These are phyloP conservation scores for Cettia cetti DNA, from an alignment of 2,113 vertebrate genomes.

Conservation along the genomic window DNA sequence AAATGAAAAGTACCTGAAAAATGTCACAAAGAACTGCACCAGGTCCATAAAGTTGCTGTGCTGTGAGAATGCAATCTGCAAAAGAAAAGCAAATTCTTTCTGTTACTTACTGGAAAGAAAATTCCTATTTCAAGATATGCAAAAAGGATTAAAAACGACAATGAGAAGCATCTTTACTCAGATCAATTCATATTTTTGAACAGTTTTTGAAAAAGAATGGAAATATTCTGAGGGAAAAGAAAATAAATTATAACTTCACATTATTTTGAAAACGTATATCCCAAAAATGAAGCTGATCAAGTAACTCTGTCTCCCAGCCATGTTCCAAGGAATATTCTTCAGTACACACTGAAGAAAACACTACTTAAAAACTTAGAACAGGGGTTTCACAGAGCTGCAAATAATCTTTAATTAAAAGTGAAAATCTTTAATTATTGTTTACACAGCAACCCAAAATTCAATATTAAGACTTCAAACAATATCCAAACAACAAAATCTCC, in stretches of 20 bases:
- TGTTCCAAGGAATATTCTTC: neutral
- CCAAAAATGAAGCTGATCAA: neutral
- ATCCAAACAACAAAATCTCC: neutral
- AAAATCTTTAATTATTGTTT: neutral
- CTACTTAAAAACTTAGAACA: neutral
- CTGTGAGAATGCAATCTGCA: constrained; percentile 97
- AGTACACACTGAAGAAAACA: neutral
- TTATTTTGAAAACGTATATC: neutral
- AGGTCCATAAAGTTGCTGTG: constrained; percentile 99
- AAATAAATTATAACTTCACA: neutral
- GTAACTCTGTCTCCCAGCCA: neutral
- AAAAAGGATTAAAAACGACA: neutral
- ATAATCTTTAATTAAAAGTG: neutral
- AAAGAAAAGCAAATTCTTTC: constrained; percentile 47
- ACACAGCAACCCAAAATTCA: neutral
- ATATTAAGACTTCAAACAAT: neutral
- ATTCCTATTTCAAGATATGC: neutral
- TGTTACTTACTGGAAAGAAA: constrained; percentile 14
- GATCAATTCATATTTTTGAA: neutral
- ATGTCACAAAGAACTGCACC: constrained; percentile 99
- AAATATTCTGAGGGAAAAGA: neutral
- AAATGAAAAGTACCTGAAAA: constrained; percentile 89
- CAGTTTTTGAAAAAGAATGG: neutral
- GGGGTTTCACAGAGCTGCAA: neutral
- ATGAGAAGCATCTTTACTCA: neutral